Percentiles rank a stretch among this genome's conserved stretches.
Evolutionary conservation across 2,888 invertebrate species (phyloP).

Genomic region (Ophioninae sp.): DNA sequence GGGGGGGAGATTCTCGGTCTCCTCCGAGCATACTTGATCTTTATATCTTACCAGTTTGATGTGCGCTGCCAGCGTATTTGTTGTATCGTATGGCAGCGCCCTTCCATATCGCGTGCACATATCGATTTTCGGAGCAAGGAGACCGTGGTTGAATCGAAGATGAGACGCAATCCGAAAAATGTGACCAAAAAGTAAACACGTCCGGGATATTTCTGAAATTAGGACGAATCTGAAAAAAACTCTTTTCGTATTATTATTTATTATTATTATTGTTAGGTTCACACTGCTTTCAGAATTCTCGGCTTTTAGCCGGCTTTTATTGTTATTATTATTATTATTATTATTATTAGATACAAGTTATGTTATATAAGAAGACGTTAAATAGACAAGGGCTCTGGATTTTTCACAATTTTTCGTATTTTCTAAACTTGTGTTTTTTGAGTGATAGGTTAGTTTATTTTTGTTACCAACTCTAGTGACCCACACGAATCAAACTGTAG

Average conservation of each 20-base stretch:
- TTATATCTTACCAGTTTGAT: conserved; percentile 34
- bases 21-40: conserved; percentile 47
- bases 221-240: neutral
- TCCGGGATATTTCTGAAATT: neutral
- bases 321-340: too few relatives aligned
- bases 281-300: too few relatives aligned
- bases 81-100: neutral
- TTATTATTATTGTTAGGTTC: too few relatives aligned
- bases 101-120: neutral
- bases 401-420: too few relatives aligned
- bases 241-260: neutral
- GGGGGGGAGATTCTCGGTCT: conserved; percentile 16
- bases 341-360: too few relatives aligned
- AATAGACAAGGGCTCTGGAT: too few relatives aligned
- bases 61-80: neutral
- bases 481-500: too few relatives aligned
- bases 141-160: neutral
- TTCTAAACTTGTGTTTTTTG: too few relatives aligned
- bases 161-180: conserved; percentile 20
- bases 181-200: neutral
- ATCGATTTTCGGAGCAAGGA: conserved; percentile 24
- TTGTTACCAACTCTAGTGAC: too few relatives aligned
- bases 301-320: too few relatives aligned
- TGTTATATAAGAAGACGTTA: too few relatives aligned
- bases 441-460: too few relatives aligned